phyloP scores from a whole-genome alignment of 2,888 invertebrate species.

The Drosophila formosana region DNA sequence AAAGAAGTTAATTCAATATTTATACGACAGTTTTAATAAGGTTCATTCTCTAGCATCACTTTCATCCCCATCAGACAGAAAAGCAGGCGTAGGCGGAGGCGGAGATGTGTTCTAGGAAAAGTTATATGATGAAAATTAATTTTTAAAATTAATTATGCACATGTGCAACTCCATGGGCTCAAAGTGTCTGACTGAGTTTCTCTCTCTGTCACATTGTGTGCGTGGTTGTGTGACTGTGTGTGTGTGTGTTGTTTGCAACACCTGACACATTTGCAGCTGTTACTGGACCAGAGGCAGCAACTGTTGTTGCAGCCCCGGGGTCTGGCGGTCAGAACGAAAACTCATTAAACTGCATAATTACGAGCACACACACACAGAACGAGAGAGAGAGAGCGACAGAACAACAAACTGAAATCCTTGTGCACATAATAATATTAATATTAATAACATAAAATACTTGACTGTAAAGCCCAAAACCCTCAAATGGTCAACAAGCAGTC shows the following conservation, averaged over 20 bases:
- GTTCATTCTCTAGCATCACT: background rate
- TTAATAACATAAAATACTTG: slow-evolving; percentile 74
- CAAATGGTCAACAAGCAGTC: slow-evolving; percentile 42
- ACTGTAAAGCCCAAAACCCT: slow-evolving; percentile 40
- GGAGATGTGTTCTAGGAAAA: slow-evolving; percentile 17
- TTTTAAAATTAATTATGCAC: slow-evolving; percentile 78
- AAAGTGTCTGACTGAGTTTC: slow-evolving; percentile 18
- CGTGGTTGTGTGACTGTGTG: slow-evolving; percentile 13
- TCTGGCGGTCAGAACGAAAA: slow-evolving; percentile 65
- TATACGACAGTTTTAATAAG: slow-evolving; percentile 4
- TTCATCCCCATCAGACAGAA: slow-evolving; percentile 1
- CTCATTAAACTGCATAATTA: slow-evolving; percentile 81
- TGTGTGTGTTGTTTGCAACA: slow-evolving; percentile 48
- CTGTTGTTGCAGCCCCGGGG: slow-evolving; percentile 2
- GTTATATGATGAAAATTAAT: slow-evolving; percentile 56
- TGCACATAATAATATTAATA: slow-evolving; percentile 74
- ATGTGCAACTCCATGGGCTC: slow-evolving; percentile 47
- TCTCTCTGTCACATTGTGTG: slow-evolving; percentile 8
- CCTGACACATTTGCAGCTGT: slow-evolving; percentile 61
- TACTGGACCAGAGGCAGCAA: slow-evolving; percentile 32
- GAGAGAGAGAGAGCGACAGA: slow-evolving; percentile 9
- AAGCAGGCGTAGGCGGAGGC: too few species aligned
- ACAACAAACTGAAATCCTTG: slow-evolving; percentile 37
- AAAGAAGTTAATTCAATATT: background rate
- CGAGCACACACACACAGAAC: slow-evolving; percentile 43